Percentiles rank a stretch among this genome's conserved stretches.
Conservation (phyloP, 2,888 invertebrate genomes). For the Idaea aversata region DNA sequence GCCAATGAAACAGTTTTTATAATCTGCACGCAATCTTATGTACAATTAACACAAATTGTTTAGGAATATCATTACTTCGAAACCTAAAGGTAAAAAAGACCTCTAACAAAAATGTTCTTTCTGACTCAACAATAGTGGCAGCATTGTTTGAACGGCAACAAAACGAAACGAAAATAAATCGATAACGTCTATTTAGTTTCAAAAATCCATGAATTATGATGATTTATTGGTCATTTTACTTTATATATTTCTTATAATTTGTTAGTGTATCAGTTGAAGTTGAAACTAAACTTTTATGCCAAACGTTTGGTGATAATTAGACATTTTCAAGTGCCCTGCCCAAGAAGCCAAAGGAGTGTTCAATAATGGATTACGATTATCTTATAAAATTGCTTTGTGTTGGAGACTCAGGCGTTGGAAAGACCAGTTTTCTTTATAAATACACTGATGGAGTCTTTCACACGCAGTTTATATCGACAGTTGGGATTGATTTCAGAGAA, state of each 20-base stretch:
- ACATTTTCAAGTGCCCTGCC: background rate
- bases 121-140: background rate
- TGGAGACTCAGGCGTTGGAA: constrained; percentile 98
- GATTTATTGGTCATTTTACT: background rate
- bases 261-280: background rate
- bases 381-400: constrained; percentile 95
- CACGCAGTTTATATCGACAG: constrained; percentile 96
- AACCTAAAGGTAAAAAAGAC: no score
- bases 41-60: no score
- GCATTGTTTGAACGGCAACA: background rate
- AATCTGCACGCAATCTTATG: no score
- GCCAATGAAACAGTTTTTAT: no score
- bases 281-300: background rate
- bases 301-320: constrained; percentile 5
- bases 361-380: constrained; percentile 91
- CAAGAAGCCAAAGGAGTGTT: background rate
- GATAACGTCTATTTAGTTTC: constrained; percentile 1
- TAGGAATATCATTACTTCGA: no score
- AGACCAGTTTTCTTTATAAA: constrained; percentile 97
- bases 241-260: background rate
- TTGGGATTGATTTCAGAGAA: constrained; percentile 98
- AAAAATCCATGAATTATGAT: background rate
- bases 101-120: background rate
- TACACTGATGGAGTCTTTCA: constrained; percentile 97
- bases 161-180: background rate